Evolutionary conservation across 2,113 vertebrate genomes (phyloP).

Genomic region (Patagioenas fasciata): DNA sequence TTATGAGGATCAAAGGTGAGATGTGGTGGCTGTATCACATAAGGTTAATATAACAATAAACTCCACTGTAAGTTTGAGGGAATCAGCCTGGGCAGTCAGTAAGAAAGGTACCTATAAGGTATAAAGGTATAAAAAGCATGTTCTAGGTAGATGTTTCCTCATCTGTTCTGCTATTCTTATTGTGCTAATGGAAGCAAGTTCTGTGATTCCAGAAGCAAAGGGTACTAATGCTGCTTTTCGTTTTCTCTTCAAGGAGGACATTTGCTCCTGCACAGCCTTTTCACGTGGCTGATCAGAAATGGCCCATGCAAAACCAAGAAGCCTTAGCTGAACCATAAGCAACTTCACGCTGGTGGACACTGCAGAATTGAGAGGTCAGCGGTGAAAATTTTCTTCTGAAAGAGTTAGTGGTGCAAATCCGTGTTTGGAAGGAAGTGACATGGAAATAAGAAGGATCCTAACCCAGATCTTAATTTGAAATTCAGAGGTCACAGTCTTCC

Average conservation of each 20-base stretch:
- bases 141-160: background rate
- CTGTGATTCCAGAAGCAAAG: slow-evolving; percentile 7
- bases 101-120: background rate
- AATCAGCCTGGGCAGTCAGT: background rate
- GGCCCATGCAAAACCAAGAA: background rate
- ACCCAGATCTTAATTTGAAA: background rate
- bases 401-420: background rate
- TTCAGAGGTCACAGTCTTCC: background rate
- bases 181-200: background rate
- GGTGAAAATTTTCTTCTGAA: background rate
- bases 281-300: background rate
- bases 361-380: background rate
- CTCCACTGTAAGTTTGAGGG: background rate
- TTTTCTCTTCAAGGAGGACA: background rate
- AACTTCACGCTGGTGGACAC: background rate
- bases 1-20: background rate
- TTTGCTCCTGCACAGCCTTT: background rate
- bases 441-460: background rate
- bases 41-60: background rate
- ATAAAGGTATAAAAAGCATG: background rate
- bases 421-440: background rate
- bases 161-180: background rate
- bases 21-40: background rate
- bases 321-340: background rate
- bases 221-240: background rate